Percentiles rank a stretch among this genome's conserved stretches.
Evolutionary conservation across 2,113 vertebrate species (phyloP).

Genomic region (Sebastes fasciatus): DNA sequence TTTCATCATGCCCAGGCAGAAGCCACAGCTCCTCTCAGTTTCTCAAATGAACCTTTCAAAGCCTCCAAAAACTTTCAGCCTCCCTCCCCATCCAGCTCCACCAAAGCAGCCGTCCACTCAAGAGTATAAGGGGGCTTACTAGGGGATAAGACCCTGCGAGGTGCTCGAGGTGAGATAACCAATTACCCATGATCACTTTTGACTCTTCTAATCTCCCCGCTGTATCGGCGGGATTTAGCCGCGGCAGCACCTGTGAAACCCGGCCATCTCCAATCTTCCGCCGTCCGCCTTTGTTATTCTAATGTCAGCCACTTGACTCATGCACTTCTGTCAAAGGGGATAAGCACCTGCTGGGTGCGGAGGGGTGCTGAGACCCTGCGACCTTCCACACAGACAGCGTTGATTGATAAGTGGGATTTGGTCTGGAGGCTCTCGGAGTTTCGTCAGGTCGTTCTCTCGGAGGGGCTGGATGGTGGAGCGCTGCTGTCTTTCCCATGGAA

Average conservation of each 20-base stretch:
- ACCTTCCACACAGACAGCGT: conserved; percentile 29
- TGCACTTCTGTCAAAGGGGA: conserved; percentile 73
- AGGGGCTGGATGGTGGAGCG: conserved; percentile 10
- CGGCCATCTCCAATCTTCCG: conserved; percentile 75
- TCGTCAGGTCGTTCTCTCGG: conserved; percentile 5
- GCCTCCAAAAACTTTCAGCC: conserved; percentile 76
- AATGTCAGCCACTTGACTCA: conserved; percentile 81
- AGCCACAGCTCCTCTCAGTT: conserved; percentile 73
- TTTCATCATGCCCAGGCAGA: conserved; percentile 78
- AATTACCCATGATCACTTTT: conserved; percentile 86
- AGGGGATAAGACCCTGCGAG: conserved; percentile 80
- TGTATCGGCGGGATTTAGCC: conserved; percentile 79
- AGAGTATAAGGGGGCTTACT: conserved; percentile 81
- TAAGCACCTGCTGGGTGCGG: conserved; percentile 66
- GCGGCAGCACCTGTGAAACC: conserved; percentile 78
- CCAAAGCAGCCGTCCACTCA: conserved; percentile 81
- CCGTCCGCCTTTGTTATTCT: conserved; percentile 82
- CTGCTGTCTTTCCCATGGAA: conserved; percentile 42
- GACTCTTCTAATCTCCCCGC: conserved; percentile 83
- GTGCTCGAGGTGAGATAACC: conserved; percentile 84
- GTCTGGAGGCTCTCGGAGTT: conserved; percentile 9
- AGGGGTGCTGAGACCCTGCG: conserved; percentile 16
- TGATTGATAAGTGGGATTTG: conserved; percentile 43
- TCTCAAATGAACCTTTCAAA: conserved; percentile 82
- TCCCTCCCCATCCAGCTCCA: conserved; percentile 39